Evolutionary conservation across 2,113 vertebrate species (phyloP).

Genomic region (Sebastes fasciatus): DNA sequence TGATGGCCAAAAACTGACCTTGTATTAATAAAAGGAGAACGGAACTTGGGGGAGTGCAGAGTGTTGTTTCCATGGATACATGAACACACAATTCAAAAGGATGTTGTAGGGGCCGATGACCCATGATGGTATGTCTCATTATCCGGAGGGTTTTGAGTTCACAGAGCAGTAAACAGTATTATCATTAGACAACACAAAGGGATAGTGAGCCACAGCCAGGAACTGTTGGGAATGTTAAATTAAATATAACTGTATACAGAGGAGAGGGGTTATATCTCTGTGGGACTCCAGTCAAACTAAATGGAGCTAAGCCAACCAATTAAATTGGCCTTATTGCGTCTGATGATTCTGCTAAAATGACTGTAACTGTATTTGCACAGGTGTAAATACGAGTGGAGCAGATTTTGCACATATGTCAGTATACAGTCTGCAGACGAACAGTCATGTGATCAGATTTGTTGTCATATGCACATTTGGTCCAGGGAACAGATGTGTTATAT

Average conservation of each 20-base stretch:
- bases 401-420: background rate
- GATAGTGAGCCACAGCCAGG: background rate
- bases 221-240: background rate
- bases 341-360: background rate
- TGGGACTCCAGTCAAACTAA: slow-evolving; percentile 10
- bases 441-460: slow-evolving; percentile 9
- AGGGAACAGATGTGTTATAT: background rate
- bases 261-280: slow-evolving; percentile 1
- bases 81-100: slow-evolving; percentile 9
- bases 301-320: slow-evolving; percentile 21
- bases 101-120: slow-evolving; percentile 22
- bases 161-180: slow-evolving; percentile 29
- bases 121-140: slow-evolving; percentile 34
- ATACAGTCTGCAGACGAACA: background rate
- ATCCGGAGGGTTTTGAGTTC: slow-evolving; percentile 34
- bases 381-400: background rate
- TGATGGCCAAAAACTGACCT: background rate
- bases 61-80: slow-evolving; percentile 55
- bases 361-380: background rate
- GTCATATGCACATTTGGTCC: background rate
- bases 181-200: slow-evolving; percentile 29
- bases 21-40: background rate
- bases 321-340: background rate
- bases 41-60: background rate
- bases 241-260: background rate